These are phyloP conservation scores for Mythimna ferrago DNA, from an alignment of 2,888 invertebrate genomes.

Conservation along the genomic window DNA sequence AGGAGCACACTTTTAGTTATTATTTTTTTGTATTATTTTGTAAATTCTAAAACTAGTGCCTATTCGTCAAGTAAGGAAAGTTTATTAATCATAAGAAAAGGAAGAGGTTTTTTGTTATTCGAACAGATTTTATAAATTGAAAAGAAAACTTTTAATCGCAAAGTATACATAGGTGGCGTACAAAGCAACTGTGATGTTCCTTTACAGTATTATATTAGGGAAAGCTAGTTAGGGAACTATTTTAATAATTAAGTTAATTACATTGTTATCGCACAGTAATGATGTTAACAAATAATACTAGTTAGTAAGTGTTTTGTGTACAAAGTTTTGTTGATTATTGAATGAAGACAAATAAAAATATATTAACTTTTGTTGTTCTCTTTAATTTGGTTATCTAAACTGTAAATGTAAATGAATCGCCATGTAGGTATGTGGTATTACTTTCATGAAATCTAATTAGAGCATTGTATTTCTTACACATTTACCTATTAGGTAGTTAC, in stretches of 20 bases:
- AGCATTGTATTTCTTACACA: background rate
- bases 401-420: background rate
- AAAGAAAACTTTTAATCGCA: background rate
- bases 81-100: background rate
- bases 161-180: conserved; percentile 63
- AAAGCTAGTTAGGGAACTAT: conserved; percentile 67
- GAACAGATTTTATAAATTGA: background rate
- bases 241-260: conserved; percentile 26
- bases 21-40: background rate
- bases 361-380: conserved; percentile 37
- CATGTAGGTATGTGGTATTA: conserved; percentile 9
- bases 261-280: conserved; percentile 47
- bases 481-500: background rate
- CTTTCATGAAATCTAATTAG: background rate
- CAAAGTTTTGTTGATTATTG: conserved; percentile 78
- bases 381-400: conserved; percentile 15
- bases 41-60: background rate
- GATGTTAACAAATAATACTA: conserved; percentile 66
- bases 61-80: background rate
- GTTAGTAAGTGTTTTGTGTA: conserved; percentile 75
- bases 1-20: background rate
- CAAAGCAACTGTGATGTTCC: conserved; percentile 84
- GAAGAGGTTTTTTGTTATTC: background rate
- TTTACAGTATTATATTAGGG: conserved; percentile 81
- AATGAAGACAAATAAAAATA: conserved; percentile 65